These are phyloP conservation scores for Choreutis nemorana DNA, from an alignment of 2,888 invertebrate species.

Conservation along the genomic window DNA sequence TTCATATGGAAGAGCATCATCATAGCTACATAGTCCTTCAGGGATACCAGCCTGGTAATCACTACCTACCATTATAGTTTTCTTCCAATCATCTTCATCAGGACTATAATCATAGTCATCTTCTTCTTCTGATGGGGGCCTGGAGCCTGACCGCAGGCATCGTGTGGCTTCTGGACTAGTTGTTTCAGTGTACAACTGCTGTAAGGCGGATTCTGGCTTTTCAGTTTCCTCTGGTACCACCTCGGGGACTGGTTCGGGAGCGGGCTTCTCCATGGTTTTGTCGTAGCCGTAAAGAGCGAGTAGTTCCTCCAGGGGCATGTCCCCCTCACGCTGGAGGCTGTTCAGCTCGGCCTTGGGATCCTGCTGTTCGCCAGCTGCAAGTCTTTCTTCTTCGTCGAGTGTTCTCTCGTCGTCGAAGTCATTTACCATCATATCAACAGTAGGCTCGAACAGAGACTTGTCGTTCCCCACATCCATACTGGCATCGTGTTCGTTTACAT, in stretches of 20 bases:
- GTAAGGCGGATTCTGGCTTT: constrained; percentile 56
- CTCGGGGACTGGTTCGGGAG: constrained; percentile 34
- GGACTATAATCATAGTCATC: constrained; percentile 85
- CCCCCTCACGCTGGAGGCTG: constrained; percentile 90
- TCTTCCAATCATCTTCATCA: constrained; percentile 89
- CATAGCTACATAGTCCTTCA: constrained; percentile 90
- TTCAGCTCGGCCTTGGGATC: constrained; percentile 90
- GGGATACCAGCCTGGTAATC: constrained; percentile 95
- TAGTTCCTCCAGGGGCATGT: constrained; percentile 95
- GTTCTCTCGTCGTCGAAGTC: constrained; percentile 98
- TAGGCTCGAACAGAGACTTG: constrained; percentile 83
- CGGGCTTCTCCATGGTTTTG: constrained; percentile 48
- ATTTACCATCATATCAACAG: constrained; percentile 96
- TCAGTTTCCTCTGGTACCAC: constrained; percentile 43
- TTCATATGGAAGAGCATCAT: constrained; percentile 92
- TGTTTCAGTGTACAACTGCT: constrained; percentile 46
- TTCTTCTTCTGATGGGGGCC: constrained; percentile 83
- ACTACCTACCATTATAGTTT: constrained; percentile 95
- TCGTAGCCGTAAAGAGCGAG: constrained; percentile 88
- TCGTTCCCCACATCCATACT: constrained; percentile 64
- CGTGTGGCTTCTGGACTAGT: constrained; percentile 50
- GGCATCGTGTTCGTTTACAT: constrained; percentile 63
- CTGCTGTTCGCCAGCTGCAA: constrained; percentile 84
- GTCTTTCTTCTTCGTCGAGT: constrained; percentile 95
- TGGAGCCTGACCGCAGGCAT: constrained; percentile 68